Base-by-base conservation (phyloP, 53 echinoderm and acorn worm genomes). In the Arbacia lixula region DNA sequence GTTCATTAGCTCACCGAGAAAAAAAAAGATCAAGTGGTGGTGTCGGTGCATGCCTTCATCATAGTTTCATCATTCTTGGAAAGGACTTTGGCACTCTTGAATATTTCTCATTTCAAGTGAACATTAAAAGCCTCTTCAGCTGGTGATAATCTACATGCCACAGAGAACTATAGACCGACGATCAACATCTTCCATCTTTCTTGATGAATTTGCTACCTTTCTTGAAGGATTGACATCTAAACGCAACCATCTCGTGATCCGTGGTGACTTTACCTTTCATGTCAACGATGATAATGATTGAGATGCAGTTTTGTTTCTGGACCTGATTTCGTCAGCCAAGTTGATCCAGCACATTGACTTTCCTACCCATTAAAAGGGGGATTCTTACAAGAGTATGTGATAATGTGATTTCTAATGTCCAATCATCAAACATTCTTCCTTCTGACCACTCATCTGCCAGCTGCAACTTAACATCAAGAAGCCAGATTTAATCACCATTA, bases 191-290 rank as follows among this genome's bases (percentile, higher is more conserved):
- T 24, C 76, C 3, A 39, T 55, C 20, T 88, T 83, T 29, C 25
- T 88, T 5, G 58, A 83, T 14, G 88, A 88, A 36, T 88, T 88
- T 60, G 53, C 81, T 4, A 49, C 46, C 24, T 71, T 81, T 38
- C 88, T 88, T 34, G 83, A 88, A 69, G 8, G 20, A 27, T 2
- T 86, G 28, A 25, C 27, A 37, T 32, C 49, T 25, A 62, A 88
- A 38, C 22, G 29, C 36, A 60, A 83, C 26, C 50, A 60, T 53
- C 26, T 82, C 10, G 3, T 88, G 60, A 71, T 88, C 3, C 46
- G 62, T 22, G 76, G 89, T 0, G 85, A 85, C 38, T 89, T 89
- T 65, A 89, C 84, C 53, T 73, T 76, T 69, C 85, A 89, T 53
- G 41, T 88, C 17, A 84, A 88, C 29, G 62, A 88, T 56, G 14